A percentile compares a stretch with the other conserved stretches of the same genome.
These are phyloP conservation scores for Volucella zonaria DNA, from an alignment of 2,888 invertebrate genomes.

Conservation along the genomic window DNA sequence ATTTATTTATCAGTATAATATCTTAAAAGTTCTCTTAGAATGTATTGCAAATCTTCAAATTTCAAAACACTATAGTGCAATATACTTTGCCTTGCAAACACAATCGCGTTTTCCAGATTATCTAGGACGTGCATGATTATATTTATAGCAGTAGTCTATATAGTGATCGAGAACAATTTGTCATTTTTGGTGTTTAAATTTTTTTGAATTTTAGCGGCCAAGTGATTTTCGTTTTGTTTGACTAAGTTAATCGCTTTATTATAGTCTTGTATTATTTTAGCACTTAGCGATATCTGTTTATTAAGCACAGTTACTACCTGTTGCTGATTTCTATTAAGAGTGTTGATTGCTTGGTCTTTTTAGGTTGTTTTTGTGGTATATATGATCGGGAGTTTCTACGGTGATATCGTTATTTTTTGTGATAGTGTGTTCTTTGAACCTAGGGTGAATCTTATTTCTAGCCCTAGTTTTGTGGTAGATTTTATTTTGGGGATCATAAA, in stretches of 20 bases:
- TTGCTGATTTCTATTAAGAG: slow-evolving; percentile 18
- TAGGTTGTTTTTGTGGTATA: too few species aligned
- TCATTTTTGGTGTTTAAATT: slow-evolving; percentile 24
- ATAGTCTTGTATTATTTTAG: slow-evolving; percentile 25
- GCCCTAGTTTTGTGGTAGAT: too few species aligned
- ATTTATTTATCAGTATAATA: too few species aligned
- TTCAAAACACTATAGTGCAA: slow-evolving; percentile 41
- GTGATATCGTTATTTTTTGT: too few species aligned
- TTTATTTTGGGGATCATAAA: too few species aligned
- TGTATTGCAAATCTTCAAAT: slow-evolving; percentile 37
- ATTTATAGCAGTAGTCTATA: slow-evolving; percentile 3
- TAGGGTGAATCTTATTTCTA: too few species aligned
- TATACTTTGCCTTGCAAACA: slow-evolving; percentile 40
- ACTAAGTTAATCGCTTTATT: slow-evolving; percentile 24
- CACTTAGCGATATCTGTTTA: too few species aligned
- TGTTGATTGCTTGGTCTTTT: too few species aligned
- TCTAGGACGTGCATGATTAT: slow-evolving; percentile 18
- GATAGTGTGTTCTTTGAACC: too few species aligned
- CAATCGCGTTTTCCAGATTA: slow-evolving; percentile 42
- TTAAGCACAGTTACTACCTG: slow-evolving; percentile 5
- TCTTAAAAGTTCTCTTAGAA: slow-evolving; percentile 10
- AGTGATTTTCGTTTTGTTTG: slow-evolving; percentile 36
- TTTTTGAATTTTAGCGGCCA: slow-evolving; percentile 29
- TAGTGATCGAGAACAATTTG: background rate
- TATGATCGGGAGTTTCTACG: too few species aligned